A percentile compares a stretch with the other conserved stretches of the same genome.
Evolutionary conservation across 2,888 invertebrate species (phyloP).

Genomic region (Dasysyrphus tricinctus): DNA sequence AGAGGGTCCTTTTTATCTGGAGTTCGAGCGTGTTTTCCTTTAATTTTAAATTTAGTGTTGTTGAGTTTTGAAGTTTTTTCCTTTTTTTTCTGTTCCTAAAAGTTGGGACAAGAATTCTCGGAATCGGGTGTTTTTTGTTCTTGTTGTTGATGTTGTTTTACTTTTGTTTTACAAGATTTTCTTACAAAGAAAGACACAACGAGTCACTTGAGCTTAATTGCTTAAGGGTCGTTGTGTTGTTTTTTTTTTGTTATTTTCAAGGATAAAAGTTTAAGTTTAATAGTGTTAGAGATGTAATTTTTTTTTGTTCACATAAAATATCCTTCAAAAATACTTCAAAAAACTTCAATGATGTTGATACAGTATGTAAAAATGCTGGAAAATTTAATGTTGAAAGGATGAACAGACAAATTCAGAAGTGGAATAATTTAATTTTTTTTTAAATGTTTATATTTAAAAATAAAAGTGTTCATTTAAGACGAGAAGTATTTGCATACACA

Average conservation of each 20-base stretch:
- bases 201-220: constrained; percentile 55
- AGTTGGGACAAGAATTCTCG: constrained; percentile 19
- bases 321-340: neutral
- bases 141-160: constrained; percentile 1
- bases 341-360: neutral
- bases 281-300: constrained; percentile 16
- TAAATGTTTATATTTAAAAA: no score
- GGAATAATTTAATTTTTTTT: neutral
- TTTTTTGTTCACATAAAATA: neutral
- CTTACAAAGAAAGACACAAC: constrained; percentile 25
- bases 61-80: constrained; percentile 44
- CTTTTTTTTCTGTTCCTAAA: neutral
- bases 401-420: neutral
- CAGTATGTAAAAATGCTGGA: neutral
- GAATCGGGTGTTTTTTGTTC: neutral
- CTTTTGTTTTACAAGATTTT: constrained; percentile 50
- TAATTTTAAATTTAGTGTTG: constrained; percentile 60
- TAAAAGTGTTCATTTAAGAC: no score
- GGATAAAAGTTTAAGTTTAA: constrained; percentile 19
- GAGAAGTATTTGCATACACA: no score
- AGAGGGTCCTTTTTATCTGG: neutral
- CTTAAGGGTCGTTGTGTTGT: constrained; percentile 27
- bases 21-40: constrained; percentile 48
- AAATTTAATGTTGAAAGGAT: neutral
- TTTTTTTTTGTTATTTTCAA: constrained; percentile 7